Conservation (phyloP, 1,140 invertebrate species). For the Drosophila kikkawai region DNA sequence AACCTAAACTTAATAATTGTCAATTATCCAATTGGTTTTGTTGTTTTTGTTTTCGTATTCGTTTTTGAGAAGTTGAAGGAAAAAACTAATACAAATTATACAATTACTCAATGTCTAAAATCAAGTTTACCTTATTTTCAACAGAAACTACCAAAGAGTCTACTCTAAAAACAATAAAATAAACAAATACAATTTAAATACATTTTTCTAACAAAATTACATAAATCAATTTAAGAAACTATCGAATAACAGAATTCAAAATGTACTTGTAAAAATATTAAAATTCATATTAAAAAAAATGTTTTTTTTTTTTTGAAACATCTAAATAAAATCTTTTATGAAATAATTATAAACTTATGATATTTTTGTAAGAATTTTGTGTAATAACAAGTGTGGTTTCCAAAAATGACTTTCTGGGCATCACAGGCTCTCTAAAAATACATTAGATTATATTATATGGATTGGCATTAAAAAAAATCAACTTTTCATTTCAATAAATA, state of each 20-base stretch:
- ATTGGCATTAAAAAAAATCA: conserved; percentile 38
- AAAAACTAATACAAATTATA: conserved; percentile 48
- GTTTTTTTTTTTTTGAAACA: conserved; percentile 11
- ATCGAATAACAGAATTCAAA: conserved; percentile 29
- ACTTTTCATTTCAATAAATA: conserved; percentile 76
- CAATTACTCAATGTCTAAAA: conserved; percentile 43
- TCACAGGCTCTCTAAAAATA: conserved; percentile 29
- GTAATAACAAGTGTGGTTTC: conserved; percentile 11
- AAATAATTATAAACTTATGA: background rate
- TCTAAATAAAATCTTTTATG: conserved; percentile 5
- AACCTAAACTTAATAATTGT: conserved; percentile 26
- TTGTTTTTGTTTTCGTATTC: background rate
- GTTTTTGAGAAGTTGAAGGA: conserved; percentile 48
- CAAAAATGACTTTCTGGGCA: conserved; percentile 22
- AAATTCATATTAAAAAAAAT: conserved; percentile 14
- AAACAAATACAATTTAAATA: conserved; percentile 47
- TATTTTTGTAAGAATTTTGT: conserved; percentile 10
- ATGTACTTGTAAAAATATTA: conserved; percentile 11
- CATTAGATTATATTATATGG: conserved; percentile 17
- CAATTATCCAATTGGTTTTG: conserved; percentile 10
- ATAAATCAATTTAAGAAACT: conserved; percentile 26
- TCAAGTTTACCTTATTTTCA: conserved; percentile 45
- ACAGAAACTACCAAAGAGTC: conserved; percentile 34
- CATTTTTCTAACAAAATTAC: conserved; percentile 46
- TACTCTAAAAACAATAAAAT: conserved; percentile 62